Evolutionary conservation across 1,140 invertebrate genomes (phyloP).

Genomic region (Oedothorax gibbosus): DNA sequence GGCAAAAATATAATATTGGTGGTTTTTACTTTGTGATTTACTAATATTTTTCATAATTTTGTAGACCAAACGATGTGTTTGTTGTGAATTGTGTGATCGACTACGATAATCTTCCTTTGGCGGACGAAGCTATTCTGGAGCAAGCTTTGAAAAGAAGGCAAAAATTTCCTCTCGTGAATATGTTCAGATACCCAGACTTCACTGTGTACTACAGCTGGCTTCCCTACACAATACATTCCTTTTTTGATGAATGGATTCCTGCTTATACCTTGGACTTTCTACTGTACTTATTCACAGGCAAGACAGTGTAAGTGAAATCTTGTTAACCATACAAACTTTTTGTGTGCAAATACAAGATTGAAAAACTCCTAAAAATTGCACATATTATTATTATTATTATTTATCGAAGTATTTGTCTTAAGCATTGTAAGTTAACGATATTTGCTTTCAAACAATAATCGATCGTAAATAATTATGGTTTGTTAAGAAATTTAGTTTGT

Average conservation of each 20-base stretch:
- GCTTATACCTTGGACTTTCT: slow-evolving; percentile 35
- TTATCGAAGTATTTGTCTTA: no score
- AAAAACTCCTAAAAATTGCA: no score
- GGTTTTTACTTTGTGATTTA: no score
- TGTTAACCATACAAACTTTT: no score
- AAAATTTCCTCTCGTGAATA: slow-evolving; percentile 42
- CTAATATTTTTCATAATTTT: slow-evolving; percentile 9
- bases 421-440: no score
- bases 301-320: slow-evolving; percentile 42
- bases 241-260: slow-evolving; percentile 52
- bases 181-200: slow-evolving; percentile 54
- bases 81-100: slow-evolving; percentile 49
- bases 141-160: slow-evolving; percentile 34
- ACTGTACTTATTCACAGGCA: slow-evolving; percentile 48
- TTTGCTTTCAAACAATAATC: no score
- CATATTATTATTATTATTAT: no score
- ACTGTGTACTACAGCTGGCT: slow-evolving; percentile 15
- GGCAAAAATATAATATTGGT: no score
- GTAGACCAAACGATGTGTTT: slow-evolving; percentile 9
- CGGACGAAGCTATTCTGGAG: slow-evolving; percentile 20
- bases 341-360: no score
- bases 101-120: slow-evolving; percentile 33
- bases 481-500: no score
- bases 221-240: slow-evolving; percentile 35
- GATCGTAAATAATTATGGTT: no score